phyloP scores from a whole-genome alignment of 2,113 vertebrate species.

The Malurus alboscapulatus region DNA sequence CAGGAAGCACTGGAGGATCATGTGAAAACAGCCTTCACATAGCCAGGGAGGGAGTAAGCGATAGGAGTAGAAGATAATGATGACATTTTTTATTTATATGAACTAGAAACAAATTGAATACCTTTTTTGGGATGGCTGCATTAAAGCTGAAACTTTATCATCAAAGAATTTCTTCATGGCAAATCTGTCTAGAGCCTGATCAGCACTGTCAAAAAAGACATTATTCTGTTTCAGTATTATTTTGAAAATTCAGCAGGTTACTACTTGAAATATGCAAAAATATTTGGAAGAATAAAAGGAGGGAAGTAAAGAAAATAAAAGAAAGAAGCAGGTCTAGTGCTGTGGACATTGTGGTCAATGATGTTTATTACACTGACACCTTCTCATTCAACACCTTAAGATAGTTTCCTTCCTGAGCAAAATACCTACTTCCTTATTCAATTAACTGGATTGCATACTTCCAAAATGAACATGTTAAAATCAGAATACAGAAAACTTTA shows the following conservation, averaged over 20 bases:
- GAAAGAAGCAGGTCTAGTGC: background rate
- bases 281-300: background rate
- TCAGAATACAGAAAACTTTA: background rate
- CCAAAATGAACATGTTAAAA: background rate
- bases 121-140: slow-evolving; percentile 97
- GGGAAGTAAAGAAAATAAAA: background rate
- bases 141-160: slow-evolving; percentile 93
- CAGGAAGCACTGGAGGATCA: background rate
- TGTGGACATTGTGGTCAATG: background rate
- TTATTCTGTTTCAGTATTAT: background rate
- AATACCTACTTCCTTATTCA: background rate
- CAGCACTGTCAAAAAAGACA: slow-evolving; percentile 80
- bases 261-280: background rate
- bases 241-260: background rate
- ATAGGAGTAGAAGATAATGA: background rate
- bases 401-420: background rate
- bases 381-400: background rate
- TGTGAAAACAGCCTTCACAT: background rate
- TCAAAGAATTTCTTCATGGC: slow-evolving; percentile 99
- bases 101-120: slow-evolving; percentile 61
- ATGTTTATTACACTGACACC: background rate
- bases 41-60: background rate
- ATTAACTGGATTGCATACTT: background rate
- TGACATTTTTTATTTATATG: background rate
- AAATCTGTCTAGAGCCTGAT: slow-evolving; percentile 95